Percentiles rank a stretch among this genome's conserved stretches.
Conservation (phyloP, 2,888 invertebrate species). For the Andrena flavipes region DNA sequence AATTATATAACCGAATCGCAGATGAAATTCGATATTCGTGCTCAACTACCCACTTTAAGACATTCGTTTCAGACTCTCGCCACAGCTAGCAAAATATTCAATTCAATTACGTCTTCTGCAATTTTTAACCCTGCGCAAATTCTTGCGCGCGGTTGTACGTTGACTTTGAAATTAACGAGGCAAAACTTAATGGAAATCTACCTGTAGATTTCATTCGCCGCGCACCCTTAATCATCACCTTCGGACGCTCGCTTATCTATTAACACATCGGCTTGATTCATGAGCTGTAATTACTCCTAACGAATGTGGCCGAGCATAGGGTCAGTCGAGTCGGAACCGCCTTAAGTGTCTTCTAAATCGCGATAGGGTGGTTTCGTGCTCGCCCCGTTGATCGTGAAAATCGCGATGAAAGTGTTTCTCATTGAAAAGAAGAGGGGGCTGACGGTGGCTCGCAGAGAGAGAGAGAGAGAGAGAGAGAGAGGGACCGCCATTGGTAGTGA, state of each 20-base stretch:
- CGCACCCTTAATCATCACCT: constrained; percentile 45
- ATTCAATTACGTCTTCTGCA: constrained; percentile 46
- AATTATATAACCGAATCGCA: neutral
- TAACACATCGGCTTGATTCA: constrained; percentile 48
- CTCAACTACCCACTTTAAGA: constrained; percentile 7
- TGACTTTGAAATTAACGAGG: constrained; percentile 53
- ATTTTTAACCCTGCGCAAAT: constrained; percentile 8
- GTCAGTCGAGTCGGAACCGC: neutral
- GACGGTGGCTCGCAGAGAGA: neutral
- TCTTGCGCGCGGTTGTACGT: constrained; percentile 17
- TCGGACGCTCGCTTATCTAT: constrained; percentile 41
- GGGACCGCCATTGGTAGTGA: neutral
- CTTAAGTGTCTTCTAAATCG: constrained; percentile 10
- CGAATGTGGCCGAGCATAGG: constrained; percentile 23
- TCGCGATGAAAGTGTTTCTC: constrained; percentile 10
- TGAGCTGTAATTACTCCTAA: constrained; percentile 44
- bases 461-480: neutral
- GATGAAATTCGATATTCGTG: neutral
- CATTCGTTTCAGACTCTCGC: neutral
- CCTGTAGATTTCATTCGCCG: constrained; percentile 34
- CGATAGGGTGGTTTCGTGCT: neutral
- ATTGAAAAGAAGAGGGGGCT: neutral
- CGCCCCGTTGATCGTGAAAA: constrained; percentile 2
- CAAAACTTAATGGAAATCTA: constrained; percentile 37
- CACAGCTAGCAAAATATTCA: constrained; percentile 33